These are phyloP conservation scores for Vireo griseus DNA, from an alignment of 2,797 vertebrate species.

Conservation along the genomic window DNA sequence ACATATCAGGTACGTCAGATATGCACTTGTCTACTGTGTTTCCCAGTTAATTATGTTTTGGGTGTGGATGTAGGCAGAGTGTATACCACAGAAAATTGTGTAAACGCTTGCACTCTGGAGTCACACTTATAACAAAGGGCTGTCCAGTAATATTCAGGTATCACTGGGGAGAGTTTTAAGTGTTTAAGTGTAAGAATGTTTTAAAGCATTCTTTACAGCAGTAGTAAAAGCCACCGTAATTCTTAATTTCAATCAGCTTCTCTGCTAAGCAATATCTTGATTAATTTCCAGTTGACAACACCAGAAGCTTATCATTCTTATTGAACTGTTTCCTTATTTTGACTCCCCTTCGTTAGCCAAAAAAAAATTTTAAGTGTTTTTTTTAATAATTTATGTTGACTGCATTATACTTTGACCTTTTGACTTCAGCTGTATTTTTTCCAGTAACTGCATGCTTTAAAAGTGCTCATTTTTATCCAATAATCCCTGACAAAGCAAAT, in stretches of 20 bases:
- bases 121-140: background rate
- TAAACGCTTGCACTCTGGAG: background rate
- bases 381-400: background rate
- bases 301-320: background rate
- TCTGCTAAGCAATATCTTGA: background rate
- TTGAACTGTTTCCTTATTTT: constrained; percentile 7
- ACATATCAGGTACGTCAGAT: constrained; percentile 92
- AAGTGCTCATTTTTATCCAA: background rate
- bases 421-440: background rate
- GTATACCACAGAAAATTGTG: background rate
- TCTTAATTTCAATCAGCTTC: background rate
- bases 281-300: background rate
- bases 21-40: constrained; percentile 4
- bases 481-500: background rate
- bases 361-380: background rate
- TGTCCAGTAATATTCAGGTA: background rate
- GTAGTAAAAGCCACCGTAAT: background rate
- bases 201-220: background rate
- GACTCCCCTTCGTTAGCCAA: background rate
- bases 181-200: too few relatives aligned
- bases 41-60: constrained; percentile 26
- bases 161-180: background rate
- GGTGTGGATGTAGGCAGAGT: constrained; percentile 12
- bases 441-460: background rate
- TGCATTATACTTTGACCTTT: background rate